A percentile compares a stretch with the other conserved stretches of the same genome.
phyloP scores from a whole-genome alignment of 1,140 invertebrate genomes.

The Drosophila murphyi region DNA sequence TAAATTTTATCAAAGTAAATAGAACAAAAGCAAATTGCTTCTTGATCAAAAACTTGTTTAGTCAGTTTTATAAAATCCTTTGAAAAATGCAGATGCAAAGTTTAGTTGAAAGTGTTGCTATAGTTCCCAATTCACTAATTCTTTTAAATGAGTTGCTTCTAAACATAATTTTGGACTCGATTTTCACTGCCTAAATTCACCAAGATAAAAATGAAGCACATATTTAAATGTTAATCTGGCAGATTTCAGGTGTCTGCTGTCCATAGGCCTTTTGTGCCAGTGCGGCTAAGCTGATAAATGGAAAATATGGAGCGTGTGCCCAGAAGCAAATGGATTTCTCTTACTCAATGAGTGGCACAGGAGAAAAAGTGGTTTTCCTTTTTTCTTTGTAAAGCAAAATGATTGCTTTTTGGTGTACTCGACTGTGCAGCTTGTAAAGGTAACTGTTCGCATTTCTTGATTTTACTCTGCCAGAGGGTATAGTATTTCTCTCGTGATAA shows the following conservation, averaged over 20 bases:
- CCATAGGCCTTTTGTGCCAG: background rate
- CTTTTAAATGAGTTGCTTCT: background rate
- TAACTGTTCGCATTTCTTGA: slow-evolving; percentile 17
- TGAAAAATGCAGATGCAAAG: no score
- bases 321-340: slow-evolving; percentile 38
- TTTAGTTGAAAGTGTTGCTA: background rate
- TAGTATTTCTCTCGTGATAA: background rate
- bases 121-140: background rate
- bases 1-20: background rate
- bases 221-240: background rate
- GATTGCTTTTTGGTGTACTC: slow-evolving; percentile 44
- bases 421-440: slow-evolving; percentile 16
- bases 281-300: slow-evolving; percentile 11
- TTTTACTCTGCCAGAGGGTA: background rate
- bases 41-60: background rate
- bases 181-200: background rate
- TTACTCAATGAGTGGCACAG: slow-evolving; percentile 48
- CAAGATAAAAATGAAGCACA: background rate
- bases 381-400: slow-evolving; percentile 18
- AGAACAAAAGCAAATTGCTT: background rate
- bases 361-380: slow-evolving; percentile 21
- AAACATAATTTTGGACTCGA: background rate
- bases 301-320: slow-evolving; percentile 23
- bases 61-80: background rate
- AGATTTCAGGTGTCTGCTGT: background rate